Evolutionary conservation across 2,888 invertebrate genomes (phyloP), one percentile per base, ranked within the genome.

Genomic region (Hirtodrosophila confusa): DNA sequence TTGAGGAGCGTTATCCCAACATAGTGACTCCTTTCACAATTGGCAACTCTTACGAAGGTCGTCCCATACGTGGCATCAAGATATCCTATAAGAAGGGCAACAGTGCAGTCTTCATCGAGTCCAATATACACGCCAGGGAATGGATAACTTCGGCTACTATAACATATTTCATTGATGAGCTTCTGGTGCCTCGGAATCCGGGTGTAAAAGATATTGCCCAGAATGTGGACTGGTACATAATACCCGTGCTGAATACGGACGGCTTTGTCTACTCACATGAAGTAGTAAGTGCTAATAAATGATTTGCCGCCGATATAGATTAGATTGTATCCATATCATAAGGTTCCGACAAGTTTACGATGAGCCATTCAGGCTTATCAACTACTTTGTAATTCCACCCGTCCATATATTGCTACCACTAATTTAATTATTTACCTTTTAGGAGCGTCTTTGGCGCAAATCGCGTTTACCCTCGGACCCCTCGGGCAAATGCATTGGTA

Each of bases 131-230:
- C 80, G 92, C 94, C 0, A 91, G 95, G 41, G 95, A 95, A 90
- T 95, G 95, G 95, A 95, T 95, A 41, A 93, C 95, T 0, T 94
- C 95, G 0, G 94, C 95, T 0, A 94, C 94, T 0, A 93, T 94
- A 0, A 93, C 94, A 0, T 95, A 94, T 89, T 93, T 96, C 33
- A 93, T 96, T n/a, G 94, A 95, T 70, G 93, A 95, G 87, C 91
- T 96, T 10, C 90, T 96, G 44, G 94, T 93, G 0, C 94, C 94
- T 39, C 89, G 89, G 0, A 93, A 95, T 83, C 89, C 93, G 4
- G 92, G 91, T 24, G 92, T 94, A 0, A 92, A 93, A 44, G 89
- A 91, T 6, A 90, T 95, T 75, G 94, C 95, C 3, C 93, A 95
- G 70, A 92, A 92, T 57, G 94, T 94, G 56, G 94, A 96, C 70